Conservation (phyloP, 2,888 invertebrate species). For the Tryphoninae sp. region DNA sequence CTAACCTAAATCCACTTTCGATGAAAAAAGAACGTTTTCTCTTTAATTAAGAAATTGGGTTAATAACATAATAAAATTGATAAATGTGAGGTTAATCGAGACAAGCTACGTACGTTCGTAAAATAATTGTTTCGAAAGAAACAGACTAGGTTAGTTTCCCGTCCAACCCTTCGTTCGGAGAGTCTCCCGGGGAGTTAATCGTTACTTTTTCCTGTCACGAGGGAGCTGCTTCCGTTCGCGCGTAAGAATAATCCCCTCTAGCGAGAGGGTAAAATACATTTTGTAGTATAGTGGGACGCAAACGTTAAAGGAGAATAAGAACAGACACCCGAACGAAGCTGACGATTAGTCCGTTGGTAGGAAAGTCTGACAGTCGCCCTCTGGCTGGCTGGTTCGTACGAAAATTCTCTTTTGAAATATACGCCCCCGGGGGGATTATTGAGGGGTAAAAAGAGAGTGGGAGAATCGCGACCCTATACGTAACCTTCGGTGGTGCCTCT, state of each 20-base stretch:
- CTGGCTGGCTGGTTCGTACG: constrained; percentile 44
- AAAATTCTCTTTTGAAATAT: constrained; percentile 63
- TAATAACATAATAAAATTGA: too few relatives aligned
- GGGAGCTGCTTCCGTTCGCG: background rate
- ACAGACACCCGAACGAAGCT: constrained; percentile 37
- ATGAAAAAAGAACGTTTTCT: background rate
- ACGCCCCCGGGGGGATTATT: constrained; percentile 54
- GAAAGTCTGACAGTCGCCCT: constrained; percentile 31
- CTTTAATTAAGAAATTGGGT: background rate
- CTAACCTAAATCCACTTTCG: too few relatives aligned
- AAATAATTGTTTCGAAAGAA: background rate
- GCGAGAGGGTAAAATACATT: constrained; percentile 21
- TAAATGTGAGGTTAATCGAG: too few relatives aligned
- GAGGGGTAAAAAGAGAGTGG: constrained; percentile 29
- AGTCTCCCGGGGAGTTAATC: background rate
- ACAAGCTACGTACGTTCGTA: too few relatives aligned
- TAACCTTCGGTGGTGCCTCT: constrained; percentile 30
- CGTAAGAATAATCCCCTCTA: constrained; percentile 11
- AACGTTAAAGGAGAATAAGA: constrained; percentile 20
- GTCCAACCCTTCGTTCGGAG: background rate
- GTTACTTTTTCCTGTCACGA: constrained; percentile 3
- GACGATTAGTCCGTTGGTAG: constrained; percentile 53
- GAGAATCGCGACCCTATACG: constrained; percentile 42
- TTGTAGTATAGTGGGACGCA: constrained; percentile 30
- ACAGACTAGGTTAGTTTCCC: background rate